Percentiles rank a stretch among this genome's conserved stretches.
phyloP scores from a whole-genome alignment of 2,113 vertebrate genomes.

The Chlorodrepanis virens region DNA sequence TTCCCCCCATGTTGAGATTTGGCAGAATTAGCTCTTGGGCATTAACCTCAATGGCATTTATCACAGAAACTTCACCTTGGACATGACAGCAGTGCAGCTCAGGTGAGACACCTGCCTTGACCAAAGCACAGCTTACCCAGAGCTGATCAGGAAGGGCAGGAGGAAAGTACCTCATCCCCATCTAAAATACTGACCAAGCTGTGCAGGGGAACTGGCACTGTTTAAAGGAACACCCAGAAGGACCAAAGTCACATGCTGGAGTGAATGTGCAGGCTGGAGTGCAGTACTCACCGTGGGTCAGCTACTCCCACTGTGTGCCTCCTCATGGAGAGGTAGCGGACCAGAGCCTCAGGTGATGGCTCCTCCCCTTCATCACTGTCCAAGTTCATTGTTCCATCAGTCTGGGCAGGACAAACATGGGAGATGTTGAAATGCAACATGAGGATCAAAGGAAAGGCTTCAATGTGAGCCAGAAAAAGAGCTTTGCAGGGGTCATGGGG shows the following conservation, averaged over 20 bases:
- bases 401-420: conserved; percentile 64
- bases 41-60: background rate
- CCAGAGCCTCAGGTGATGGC: conserved; percentile 94
- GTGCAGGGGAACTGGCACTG: background rate
- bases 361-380: conserved; percentile 98
- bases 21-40: background rate
- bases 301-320: conserved; percentile 97
- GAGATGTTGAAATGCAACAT: background rate
- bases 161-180: background rate
- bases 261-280: background rate
- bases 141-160: background rate
- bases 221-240: background rate
- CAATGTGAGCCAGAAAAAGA: background rate
- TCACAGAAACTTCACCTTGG: background rate
- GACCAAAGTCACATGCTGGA: background rate
- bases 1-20: background rate
- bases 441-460: background rate
- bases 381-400: conserved; percentile 90
- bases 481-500: background rate
- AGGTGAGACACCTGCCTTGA: background rate
- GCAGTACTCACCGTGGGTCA: conserved; percentile 86
- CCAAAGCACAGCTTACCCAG: background rate
- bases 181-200: background rate
- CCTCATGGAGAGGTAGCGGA: conserved; percentile 96
- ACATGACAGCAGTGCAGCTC: background rate